These are phyloP conservation scores for Globia sparganii DNA, from an alignment of 2,888 invertebrate genomes.

Conservation along the genomic window DNA sequence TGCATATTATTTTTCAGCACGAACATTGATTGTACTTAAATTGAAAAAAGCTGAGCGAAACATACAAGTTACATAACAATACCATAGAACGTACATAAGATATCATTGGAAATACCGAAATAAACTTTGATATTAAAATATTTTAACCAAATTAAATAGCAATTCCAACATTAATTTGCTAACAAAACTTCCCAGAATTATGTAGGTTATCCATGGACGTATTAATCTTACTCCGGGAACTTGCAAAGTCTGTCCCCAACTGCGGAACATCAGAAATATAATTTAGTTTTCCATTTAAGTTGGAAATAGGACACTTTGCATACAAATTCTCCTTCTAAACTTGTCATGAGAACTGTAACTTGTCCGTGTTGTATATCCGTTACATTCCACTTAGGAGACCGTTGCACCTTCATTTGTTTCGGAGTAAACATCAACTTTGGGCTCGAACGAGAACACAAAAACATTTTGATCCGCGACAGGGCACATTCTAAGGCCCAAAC, in stretches of 20 bases:
- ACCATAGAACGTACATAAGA: background rate
- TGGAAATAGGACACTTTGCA: conserved; percentile 68
- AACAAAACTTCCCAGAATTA: conserved; percentile 55
- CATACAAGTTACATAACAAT: background rate
- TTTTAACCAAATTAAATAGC: conserved; percentile 41
- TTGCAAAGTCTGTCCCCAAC: conserved; percentile 62
- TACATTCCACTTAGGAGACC: conserved; percentile 66
- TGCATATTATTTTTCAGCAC: conserved; percentile 16
- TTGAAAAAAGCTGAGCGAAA: conserved; percentile 1
- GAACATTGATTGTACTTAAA: conserved; percentile 6
- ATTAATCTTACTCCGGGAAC: conserved; percentile 66
- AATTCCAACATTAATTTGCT: conserved; percentile 44
- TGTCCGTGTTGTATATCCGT: conserved; percentile 58
- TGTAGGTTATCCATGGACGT: conserved; percentile 60
- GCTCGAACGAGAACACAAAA: conserved; percentile 71
- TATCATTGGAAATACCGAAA: background rate
- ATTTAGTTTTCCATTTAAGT: conserved; percentile 72
- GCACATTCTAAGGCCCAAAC: conserved; percentile 68
- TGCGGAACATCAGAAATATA: conserved; percentile 68
- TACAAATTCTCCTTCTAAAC: conserved; percentile 67
- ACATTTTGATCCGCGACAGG: conserved; percentile 68
- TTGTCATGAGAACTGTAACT: conserved; percentile 63
- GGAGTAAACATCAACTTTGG: conserved; percentile 69
- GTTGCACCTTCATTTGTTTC: conserved; percentile 76
- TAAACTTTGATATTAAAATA: conserved; percentile 9